Percentiles rank a stretch among this genome's conserved stretches.
These are phyloP conservation scores for Gasterosteus nipponicus DNA, from an alignment of 2,113 vertebrate genomes.

Conservation along the genomic window DNA sequence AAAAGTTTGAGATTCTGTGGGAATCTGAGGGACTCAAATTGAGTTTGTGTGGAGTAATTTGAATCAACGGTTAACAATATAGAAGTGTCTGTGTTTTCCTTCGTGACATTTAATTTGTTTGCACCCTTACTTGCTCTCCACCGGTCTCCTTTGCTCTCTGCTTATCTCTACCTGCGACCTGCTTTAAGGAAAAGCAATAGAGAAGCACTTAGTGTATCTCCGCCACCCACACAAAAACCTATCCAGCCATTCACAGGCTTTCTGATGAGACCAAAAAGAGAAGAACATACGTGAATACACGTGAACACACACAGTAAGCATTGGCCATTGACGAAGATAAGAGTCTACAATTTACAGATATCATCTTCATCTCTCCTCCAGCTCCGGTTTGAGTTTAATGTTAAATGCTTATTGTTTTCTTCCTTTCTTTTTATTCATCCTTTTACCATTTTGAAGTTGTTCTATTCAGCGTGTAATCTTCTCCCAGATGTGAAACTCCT, in stretches of 20 bases:
- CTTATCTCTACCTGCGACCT: constrained; percentile 10
- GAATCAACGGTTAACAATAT: constrained; percentile 20
- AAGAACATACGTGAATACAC: not conserved
- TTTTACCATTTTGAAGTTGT: constrained; percentile 9
- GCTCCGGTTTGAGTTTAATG: constrained; percentile 20
- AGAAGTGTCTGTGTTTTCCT: not conserved
- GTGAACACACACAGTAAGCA: not conserved
- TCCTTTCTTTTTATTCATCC: not conserved
- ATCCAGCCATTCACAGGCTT: constrained; percentile 3
- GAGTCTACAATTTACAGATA: constrained; percentile 21
- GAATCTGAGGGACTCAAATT: constrained; percentile 4
- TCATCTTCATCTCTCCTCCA: constrained; percentile 16
- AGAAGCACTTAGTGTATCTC: constrained; percentile 20
- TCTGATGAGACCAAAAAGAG: not conserved
- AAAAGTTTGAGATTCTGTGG: constrained; percentile 6
- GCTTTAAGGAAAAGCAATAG: constrained; percentile 32
- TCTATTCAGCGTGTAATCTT: constrained; percentile 21
- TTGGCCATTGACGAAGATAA: constrained; percentile 12
- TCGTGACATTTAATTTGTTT: not conserved
- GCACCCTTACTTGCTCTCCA: not conserved
- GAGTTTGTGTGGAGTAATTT: constrained; percentile 25
- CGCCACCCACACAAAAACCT: not conserved
- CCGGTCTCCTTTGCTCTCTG: constrained; percentile 3
- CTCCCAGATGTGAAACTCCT: constrained; percentile 12
- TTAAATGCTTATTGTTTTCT: constrained; percentile 46